Percentiles rank a stretch among this genome's conserved stretches.
These are phyloP conservation scores for Eupeodes latifasciatus DNA, from an alignment of 2,888 invertebrate genomes.

Conservation along the genomic window DNA sequence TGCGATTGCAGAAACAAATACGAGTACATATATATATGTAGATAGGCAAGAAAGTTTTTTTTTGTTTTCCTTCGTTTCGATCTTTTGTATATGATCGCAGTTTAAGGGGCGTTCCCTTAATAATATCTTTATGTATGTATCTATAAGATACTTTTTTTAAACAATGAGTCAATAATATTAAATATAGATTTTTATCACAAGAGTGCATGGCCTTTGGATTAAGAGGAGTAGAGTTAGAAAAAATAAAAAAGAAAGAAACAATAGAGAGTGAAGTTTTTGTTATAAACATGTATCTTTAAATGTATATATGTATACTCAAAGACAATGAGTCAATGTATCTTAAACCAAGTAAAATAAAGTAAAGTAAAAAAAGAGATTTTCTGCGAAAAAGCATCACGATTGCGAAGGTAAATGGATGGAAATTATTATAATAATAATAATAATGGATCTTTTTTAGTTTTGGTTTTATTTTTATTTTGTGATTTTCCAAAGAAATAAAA, in stretches of 20 bases:
- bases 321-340: constrained; percentile 6
- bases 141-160: constrained; percentile 24
- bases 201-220: constrained; percentile 43
- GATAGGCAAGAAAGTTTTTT: constrained; percentile 15
- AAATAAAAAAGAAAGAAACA: background rate
- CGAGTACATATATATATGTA: too few species aligned
- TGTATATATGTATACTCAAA: background rate
- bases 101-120: constrained; percentile 56
- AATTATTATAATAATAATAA: constrained; percentile 71
- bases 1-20: background rate
- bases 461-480: constrained; percentile 26
- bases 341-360: background rate
- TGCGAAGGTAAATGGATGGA: constrained; percentile 69
- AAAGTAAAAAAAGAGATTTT: constrained; percentile 25
- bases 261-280: constrained; percentile 1
- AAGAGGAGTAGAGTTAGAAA: background rate
- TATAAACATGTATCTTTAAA: background rate
- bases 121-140: constrained; percentile 29
- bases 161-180: constrained; percentile 72
- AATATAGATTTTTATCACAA: constrained; percentile 63
- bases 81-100: constrained; percentile 19
- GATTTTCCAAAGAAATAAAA: background rate
- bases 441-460: constrained; percentile 19
- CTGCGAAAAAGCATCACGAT: constrained; percentile 49
- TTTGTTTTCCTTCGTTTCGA: background rate